Evolutionary conservation across 2,888 invertebrate species (phyloP).

Genomic region (Cybosia mesomella): DNA sequence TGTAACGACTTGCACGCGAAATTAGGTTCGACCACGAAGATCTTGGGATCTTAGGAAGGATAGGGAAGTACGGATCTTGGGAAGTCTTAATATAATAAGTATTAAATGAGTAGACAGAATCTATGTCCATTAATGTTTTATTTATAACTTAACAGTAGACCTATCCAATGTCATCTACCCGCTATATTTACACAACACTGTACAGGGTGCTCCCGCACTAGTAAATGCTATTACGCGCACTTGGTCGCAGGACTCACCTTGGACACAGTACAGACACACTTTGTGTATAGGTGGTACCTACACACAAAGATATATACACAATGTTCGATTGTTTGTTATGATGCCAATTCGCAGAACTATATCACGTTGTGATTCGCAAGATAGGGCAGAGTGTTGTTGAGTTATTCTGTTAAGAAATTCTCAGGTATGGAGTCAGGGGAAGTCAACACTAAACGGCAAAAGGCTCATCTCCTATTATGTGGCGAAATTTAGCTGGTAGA

Average conservation of each 20-base stretch:
- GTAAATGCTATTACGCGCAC: constrained; percentile 75
- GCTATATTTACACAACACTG: constrained; percentile 84
- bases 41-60: no score
- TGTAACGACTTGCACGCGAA: no score
- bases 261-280: constrained; percentile 2
- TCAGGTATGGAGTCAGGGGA: not conserved
- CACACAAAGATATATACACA: no score
- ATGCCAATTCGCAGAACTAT: not conserved
- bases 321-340: constrained; percentile 10
- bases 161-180: constrained; percentile 65
- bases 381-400: not conserved
- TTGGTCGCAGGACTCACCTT: constrained; percentile 40
- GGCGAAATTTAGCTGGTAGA: no score
- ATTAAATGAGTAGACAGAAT: constrained; percentile 48
- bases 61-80: no score
- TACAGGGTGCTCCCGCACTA: constrained; percentile 69
- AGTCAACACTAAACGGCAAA: no score
- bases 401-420: not conserved
- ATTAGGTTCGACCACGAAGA: no score
- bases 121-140: constrained; percentile 83
- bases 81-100: no score
- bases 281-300: constrained; percentile 2
- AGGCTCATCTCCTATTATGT: no score
- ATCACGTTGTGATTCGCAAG: not conserved
- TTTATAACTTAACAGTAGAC: constrained; percentile 80